A percentile compares a stretch with the other conserved stretches of the same genome.
Evolutionary conservation across 2,888 invertebrate species (phyloP).

Genomic region (Trachelus stipa): DNA sequence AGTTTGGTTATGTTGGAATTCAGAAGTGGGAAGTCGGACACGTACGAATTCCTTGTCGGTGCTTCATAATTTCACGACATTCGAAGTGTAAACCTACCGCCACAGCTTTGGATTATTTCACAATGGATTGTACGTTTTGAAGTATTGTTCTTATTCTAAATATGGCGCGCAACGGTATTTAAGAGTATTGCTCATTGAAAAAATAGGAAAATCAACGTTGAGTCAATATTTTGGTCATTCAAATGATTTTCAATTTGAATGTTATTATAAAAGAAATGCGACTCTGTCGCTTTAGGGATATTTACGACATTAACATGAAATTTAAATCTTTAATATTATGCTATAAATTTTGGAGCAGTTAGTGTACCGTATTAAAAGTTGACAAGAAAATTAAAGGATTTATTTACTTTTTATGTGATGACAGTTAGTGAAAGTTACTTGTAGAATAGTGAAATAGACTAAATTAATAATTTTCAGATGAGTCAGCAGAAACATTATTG

Average conservation of each 20-base stretch:
- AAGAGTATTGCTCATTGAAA: neutral
- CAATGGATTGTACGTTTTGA: conserved; percentile 61
- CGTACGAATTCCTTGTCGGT: conserved; percentile 19
- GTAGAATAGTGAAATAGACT: neutral
- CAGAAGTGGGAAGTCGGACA: conserved; percentile 21
- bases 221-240: conserved; percentile 10
- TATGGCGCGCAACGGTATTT: neutral
- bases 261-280: conserved; percentile 62
- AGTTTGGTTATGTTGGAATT: conserved; percentile 58
- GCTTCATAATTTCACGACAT: conserved; percentile 13
- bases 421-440: conserved; percentile 15
- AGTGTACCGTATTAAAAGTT: conserved; percentile 2
- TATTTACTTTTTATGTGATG: conserved; percentile 36
- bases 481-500: conserved; percentile 70
- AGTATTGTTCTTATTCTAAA: neutral
- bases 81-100: neutral
- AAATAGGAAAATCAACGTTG: neutral
- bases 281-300: conserved; percentile 29
- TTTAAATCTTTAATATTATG: neutral
- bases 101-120: conserved; percentile 11
- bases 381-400: neutral
- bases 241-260: conserved; percentile 61
- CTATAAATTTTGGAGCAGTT: neutral
- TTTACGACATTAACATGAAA: neutral
- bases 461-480: conserved; percentile 61